phyloP scores from a whole-genome alignment of 2,888 invertebrate genomes.

The Oligia latruncula region DNA sequence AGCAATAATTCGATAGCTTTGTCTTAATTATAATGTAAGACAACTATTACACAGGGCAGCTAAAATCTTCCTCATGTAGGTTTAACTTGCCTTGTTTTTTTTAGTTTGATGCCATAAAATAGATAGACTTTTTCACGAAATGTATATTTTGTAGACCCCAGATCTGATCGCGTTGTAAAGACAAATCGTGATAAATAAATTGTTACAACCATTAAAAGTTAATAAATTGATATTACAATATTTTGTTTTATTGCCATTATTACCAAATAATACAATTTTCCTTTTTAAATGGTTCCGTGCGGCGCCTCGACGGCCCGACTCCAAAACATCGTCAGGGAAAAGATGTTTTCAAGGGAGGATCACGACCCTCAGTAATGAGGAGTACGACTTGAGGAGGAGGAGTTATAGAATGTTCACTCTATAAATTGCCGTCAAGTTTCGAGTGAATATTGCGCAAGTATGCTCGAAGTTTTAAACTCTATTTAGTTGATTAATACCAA shows the following conservation, averaged over 20 bases:
- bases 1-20: slow-evolving; percentile 9
- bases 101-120: slow-evolving; percentile 56
- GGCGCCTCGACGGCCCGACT: neutral
- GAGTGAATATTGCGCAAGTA: too few relatives aligned
- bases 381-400: too few relatives aligned
- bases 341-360: too few relatives aligned
- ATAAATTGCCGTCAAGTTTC: too few relatives aligned
- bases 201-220: slow-evolving; percentile 84
- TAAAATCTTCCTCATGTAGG: slow-evolving; percentile 1
- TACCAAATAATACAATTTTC: neutral
- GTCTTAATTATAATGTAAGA: slow-evolving; percentile 1
- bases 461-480: too few relatives aligned
- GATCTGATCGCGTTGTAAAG: slow-evolving; percentile 86
- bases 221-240: slow-evolving; percentile 80
- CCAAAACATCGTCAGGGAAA: neutral
- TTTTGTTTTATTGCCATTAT: slow-evolving; percentile 35
- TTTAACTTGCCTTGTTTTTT: slow-evolving; percentile 20
- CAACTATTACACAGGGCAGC: slow-evolving; percentile 24
- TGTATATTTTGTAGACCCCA: slow-evolving; percentile 74
- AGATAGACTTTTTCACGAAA: slow-evolving; percentile 62
- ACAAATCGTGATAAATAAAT: slow-evolving; percentile 87
- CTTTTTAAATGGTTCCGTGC: neutral
- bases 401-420: too few relatives aligned
- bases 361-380: too few relatives aligned
- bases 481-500: too few relatives aligned